Evolutionary conservation across 2,888 invertebrate species (phyloP).

Genomic region (Branchinecta sandiegonensis): DNA sequence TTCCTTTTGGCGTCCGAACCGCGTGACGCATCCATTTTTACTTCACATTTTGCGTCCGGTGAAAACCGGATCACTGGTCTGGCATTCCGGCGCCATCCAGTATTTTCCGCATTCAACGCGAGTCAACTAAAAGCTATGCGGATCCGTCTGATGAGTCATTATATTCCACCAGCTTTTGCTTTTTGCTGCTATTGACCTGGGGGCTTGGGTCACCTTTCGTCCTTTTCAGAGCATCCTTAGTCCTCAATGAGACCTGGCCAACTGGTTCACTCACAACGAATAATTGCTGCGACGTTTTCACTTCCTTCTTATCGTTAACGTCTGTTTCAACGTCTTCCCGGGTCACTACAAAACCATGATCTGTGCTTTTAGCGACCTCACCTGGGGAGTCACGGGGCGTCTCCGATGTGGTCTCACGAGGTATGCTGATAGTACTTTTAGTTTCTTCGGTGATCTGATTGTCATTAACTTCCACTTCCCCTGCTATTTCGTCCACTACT

Average conservation of each 20-base stretch:
- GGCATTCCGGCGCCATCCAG: too few species aligned
- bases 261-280: not conserved
- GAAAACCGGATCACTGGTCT: too few species aligned
- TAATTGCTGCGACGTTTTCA: not conserved
- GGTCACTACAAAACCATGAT: not conserved
- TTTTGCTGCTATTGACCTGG: not conserved
- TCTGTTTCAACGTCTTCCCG: not conserved
- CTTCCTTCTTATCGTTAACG: not conserved
- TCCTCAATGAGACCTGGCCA: not conserved
- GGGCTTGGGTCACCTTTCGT: not conserved
- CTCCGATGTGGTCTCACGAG: not conserved
- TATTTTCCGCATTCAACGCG: too few species aligned
- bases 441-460: not conserved
- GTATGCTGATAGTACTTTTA: too few species aligned
- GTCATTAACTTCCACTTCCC: constrained; percentile 9
- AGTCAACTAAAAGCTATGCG: too few species aligned
- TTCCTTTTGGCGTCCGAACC: too few species aligned
- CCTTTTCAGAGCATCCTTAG: too few species aligned
- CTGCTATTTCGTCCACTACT: not conserved
- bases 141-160: not conserved
- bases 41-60: too few species aligned
- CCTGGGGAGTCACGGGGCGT: not conserved
- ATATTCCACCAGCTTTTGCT: not conserved
- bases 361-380: not conserved
- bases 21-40: too few species aligned